These are phyloP conservation scores for Oreochromis niloticus DNA, from an alignment of 2,113 vertebrate species.

Conservation along the genomic window DNA sequence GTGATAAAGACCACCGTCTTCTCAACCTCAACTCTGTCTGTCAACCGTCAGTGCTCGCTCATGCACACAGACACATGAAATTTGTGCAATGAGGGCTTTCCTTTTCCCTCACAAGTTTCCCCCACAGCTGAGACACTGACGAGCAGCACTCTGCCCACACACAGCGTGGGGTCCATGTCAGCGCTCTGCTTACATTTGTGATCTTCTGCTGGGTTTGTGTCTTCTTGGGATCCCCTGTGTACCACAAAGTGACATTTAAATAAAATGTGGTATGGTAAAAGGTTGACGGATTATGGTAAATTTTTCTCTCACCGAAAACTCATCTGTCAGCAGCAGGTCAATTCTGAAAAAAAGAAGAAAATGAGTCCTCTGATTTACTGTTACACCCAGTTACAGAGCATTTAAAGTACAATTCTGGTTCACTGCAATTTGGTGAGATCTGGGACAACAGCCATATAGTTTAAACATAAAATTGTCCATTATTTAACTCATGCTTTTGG, in stretches of 20 bases:
- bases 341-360: neutral
- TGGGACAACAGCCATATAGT: neutral
- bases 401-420: neutral
- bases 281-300: neutral
- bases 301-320: neutral
- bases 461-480: neutral
- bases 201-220: neutral
- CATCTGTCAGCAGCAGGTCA: neutral
- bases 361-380: neutral
- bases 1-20: slow-evolving; percentile 16
- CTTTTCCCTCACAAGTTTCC: slow-evolving; percentile 12
- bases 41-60: neutral
- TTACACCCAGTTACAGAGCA: neutral
- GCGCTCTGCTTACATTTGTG: neutral
- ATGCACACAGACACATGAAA: neutral
- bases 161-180: slow-evolving; percentile 9
- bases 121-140: neutral
- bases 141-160: neutral
- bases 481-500: neutral
- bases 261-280: neutral
- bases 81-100: slow-evolving; percentile 21
- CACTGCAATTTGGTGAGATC: neutral
- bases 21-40: neutral
- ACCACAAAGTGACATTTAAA: slow-evolving; percentile 7
- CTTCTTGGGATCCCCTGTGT: slow-evolving; percentile 14